These are phyloP conservation scores for Neoaliturus tenellus DNA, from an alignment of 2,888 invertebrate genomes.

Conservation along the genomic window DNA sequence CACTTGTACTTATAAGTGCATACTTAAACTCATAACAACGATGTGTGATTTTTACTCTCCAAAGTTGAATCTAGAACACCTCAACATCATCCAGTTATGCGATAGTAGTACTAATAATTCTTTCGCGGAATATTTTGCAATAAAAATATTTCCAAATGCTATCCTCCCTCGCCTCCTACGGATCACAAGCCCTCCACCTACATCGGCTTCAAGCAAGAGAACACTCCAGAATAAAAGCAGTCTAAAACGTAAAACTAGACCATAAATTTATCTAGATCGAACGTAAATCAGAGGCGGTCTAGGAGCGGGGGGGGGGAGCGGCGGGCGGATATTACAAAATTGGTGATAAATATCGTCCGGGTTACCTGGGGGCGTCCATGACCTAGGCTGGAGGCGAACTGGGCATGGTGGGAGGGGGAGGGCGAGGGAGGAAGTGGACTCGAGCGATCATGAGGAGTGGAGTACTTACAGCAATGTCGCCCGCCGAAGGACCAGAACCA, in stretches of 20 bases:
- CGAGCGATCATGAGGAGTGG: background rate
- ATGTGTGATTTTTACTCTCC: too few species aligned
- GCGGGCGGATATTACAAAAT: slow-evolving; percentile 16
- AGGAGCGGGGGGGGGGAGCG: background rate
- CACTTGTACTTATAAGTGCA: too few species aligned
- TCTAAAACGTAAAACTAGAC: background rate
- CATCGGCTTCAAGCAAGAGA: too few species aligned
- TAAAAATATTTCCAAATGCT: too few species aligned
- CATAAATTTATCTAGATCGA: background rate
- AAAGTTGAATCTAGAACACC: too few species aligned
- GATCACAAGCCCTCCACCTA: too few species aligned
- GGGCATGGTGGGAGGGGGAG: background rate
- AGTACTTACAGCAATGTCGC: slow-evolving; percentile 36
- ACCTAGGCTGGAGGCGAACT: slow-evolving; percentile 20
- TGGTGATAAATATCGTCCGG: slow-evolving; percentile 15
- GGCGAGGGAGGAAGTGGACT: slow-evolving; percentile 23
- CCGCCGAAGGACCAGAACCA: background rate
- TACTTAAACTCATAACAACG: too few species aligned
- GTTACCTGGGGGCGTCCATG: slow-evolving; percentile 34
- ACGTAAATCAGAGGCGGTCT: background rate
- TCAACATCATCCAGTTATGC: too few species aligned
- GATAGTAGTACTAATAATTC: too few species aligned
- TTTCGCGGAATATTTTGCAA: too few species aligned
- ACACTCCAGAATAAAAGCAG: background rate
- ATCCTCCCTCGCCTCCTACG: too few species aligned